Conservation (phyloP, 2,797 vertebrate genomes). For the Austrolebias charrua region DNA sequence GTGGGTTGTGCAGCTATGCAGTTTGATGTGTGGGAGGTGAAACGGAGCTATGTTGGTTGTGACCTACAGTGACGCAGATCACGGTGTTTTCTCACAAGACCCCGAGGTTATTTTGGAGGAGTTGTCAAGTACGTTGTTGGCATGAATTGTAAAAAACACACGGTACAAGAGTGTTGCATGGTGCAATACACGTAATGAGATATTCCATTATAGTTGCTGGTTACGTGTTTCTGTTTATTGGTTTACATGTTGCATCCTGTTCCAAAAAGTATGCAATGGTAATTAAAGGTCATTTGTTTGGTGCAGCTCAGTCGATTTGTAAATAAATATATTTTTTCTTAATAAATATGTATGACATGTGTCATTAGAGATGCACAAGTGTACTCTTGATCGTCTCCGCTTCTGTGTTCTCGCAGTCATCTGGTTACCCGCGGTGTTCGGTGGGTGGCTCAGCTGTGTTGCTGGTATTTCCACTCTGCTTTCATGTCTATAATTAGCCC, state of each 20-base stretch:
- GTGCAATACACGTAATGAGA: conserved; percentile 42
- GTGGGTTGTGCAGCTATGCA: conserved; percentile 49
- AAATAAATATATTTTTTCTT: neutral
- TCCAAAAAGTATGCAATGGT: neutral
- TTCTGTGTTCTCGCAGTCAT: conserved; percentile 10
- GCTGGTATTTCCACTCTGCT: conserved; percentile 51
- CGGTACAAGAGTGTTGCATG: conserved; percentile 36
- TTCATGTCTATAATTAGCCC: conserved; percentile 70
- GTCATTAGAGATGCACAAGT: neutral
- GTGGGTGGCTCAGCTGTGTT: conserved; percentile 40
- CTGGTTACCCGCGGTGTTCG: conserved; percentile 14
- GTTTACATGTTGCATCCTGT: neutral
- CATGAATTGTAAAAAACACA: neutral
- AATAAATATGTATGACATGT: neutral
- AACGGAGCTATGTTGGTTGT: conserved; percentile 34
- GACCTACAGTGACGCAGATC: conserved; percentile 47
- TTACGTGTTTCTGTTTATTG: neutral
- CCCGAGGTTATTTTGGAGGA: conserved; percentile 47
- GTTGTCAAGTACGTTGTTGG: conserved; percentile 39
- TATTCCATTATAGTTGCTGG: conserved; percentile 23
- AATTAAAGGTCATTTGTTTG: neutral
- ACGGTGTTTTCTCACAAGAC: conserved; percentile 39
- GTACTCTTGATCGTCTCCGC: neutral
- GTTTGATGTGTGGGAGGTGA: conserved; percentile 30
- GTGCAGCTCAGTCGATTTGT: neutral